Evolutionary conservation across 2,113 vertebrate species (phyloP), one percentile per base, ranked within the genome.

Genomic region (Dolichallabes microphthalmus): DNA sequence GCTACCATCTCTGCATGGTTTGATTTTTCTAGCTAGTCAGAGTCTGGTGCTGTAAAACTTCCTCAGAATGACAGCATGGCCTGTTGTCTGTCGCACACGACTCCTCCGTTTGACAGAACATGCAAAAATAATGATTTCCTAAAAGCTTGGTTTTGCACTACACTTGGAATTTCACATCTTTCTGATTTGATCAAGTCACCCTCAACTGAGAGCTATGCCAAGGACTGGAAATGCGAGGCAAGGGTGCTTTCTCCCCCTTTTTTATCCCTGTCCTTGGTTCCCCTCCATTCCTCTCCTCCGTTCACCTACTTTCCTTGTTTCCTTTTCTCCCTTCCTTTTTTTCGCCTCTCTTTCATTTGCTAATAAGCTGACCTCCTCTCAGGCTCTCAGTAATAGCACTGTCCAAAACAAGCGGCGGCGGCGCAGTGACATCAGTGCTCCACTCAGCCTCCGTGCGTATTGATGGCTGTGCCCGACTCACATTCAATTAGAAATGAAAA

Each of bases 71-170:
- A 89, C 83, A 83, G 86, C 60, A 61, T 83, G 91, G 88, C 10
- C 88, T 86, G 87, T 83, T 90, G 90, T 84, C 79, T 88, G 69
- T 80, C 79, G 60, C 82, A 45, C 17, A 74, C 86, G 80, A 55
- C 69, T 69, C 86, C 58, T 87, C 60, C 58, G 61, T 71, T 71
- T 86, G 89, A 91, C 86, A 90, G 88, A 52, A n/a, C 66, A 60
- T 69, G 82, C 89, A 91, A 88, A 91, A 90, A 84, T 90, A 92
- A 91, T 90, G 82, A 84, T 91, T 90, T 91, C 88, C 89, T 88
- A 89, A 90, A 85, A 92, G 85, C 87, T 78, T 87, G 85, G 84
- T 89, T 90, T 90, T 88, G 80, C 84, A 89, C 88, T 83, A 77
- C 84, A 89, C 90, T 92, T 84, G 89, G 81, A 92, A 84, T 83